Evolutionary conservation across 2,888 invertebrate genomes (phyloP).

Genomic region (Ophion ventricosus): DNA sequence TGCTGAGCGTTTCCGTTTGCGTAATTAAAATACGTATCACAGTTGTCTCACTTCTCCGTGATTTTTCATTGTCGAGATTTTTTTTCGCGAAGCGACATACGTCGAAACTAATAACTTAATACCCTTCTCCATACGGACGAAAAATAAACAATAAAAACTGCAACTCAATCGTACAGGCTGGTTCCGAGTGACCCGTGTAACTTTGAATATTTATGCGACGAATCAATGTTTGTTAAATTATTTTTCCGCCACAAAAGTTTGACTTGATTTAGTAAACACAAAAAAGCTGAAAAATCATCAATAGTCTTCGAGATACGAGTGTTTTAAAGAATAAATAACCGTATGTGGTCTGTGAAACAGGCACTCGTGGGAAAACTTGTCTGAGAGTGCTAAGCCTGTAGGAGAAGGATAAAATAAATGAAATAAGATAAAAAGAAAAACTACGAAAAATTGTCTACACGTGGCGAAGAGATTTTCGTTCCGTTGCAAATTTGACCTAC

Average conservation of each 20-base stretch:
- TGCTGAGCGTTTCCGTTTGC: slow-evolving; percentile 38
- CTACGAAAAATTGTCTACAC: slow-evolving; percentile 2
- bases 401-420: not conserved
- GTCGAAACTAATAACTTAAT: slow-evolving; percentile 15
- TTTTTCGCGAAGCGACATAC: slow-evolving; percentile 15
- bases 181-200: not conserved
- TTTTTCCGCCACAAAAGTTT: not conserved
- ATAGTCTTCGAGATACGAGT: not conserved
- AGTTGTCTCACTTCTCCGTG: slow-evolving; percentile 39
- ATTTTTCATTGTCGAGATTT: not conserved
- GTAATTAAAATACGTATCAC: slow-evolving; percentile 47
- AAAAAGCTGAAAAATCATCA: not conserved
- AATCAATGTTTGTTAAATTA: not conserved
- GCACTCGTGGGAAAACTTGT: not conserved
- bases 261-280: not conserved
- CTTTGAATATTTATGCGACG: not conserved
- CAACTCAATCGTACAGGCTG: not conserved
- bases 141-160: not conserved
- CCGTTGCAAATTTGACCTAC: not conserved
- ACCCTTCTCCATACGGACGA: not conserved
- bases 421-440: slow-evolving; percentile 2
- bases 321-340: not conserved
- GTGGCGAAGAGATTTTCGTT: slow-evolving; percentile 8
- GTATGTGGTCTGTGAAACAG: not conserved
- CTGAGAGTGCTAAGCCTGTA: not conserved